phyloP scores from a whole-genome alignment of 1,140 invertebrate genomes.

The Vanessa atalanta region DNA sequence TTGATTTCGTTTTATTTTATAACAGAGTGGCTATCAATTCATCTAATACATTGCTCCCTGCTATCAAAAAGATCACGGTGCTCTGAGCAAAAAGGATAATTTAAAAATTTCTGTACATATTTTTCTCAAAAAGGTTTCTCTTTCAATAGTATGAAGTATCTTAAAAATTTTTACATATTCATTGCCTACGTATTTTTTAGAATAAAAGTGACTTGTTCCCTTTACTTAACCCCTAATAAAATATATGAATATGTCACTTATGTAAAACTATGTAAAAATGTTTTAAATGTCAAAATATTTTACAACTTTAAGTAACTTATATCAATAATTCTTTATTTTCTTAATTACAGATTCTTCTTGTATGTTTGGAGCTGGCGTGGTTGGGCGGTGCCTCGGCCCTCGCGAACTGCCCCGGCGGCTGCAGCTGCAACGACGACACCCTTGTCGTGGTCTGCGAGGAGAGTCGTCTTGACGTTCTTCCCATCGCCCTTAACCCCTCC shows the following conservation, averaged over 20 bases:
- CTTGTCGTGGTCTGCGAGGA: constrained; percentile 92
- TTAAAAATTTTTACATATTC: no score
- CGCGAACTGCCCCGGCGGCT: constrained; percentile 88
- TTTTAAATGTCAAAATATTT: neutral
- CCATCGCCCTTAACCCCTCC: constrained; percentile 94
- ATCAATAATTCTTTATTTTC: constrained; percentile 10
- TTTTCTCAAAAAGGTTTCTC: neutral
- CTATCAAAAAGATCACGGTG: constrained; percentile 48
- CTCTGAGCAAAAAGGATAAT: constrained; percentile 12
- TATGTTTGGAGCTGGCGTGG: constrained; percentile 59
- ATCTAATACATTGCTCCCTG: constrained; percentile 47
- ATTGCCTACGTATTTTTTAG: no score
- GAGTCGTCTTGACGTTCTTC: constrained; percentile 92
- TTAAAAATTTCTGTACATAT: neutral
- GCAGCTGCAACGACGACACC: constrained; percentile 93
- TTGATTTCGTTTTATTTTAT: constrained; percentile 65
- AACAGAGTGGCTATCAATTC: constrained; percentile 56
- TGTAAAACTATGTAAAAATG: no score
- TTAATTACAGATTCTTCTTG: constrained; percentile 65
- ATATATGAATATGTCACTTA: no score
- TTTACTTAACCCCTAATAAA: no score
- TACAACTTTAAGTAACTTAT: neutral
- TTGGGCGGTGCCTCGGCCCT: constrained; percentile 71
- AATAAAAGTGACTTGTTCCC: no score
- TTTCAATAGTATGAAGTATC: no score